Evolutionary conservation across 2,888 invertebrate species (phyloP), one percentile per base, ranked within the genome.

Genomic region (Chorisops tibialis): DNA sequence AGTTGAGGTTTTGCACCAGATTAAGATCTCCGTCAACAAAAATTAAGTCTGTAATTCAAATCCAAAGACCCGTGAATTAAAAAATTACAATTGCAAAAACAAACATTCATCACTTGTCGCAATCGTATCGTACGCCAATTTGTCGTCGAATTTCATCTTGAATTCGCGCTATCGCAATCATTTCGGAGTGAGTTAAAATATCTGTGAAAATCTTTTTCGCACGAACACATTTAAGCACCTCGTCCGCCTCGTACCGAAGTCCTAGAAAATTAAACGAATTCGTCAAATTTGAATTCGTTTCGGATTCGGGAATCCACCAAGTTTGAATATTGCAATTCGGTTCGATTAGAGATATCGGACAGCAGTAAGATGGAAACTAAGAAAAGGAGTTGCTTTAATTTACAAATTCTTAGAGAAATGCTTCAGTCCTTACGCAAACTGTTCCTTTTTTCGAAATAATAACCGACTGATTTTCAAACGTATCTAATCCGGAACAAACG

Each of bases 221-320:
- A 74, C 78, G 79, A 37, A 91, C 81, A 69, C 89, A 89, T 60
- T 83, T 79, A 68, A 86, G 82, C 52, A 86, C 89, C 76, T 89
- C 88, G 67, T 84, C 83, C 48, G 90, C 90, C 77, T 91, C 85
- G 72, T 88, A 91, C 64, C 82, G 79, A 35, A 91, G 79, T 1
- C 89, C 90, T 4, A 83, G 83, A 68, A 88, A 87, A 71, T 89
- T 89, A 4, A 83, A 83, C 68, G 88, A 87, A 71, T 89, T 89
- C 65, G 78, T 75, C 71, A 84, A 87, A 74, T 87, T 86, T 68
- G 83, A 82, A 62, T 81, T 59, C 39, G 47, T 79, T 59, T 81
- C 76, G 4, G 82, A 80, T 65, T 81, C 77, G 1, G 89, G 87
- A 49, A 89, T 72, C 19, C 83, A 77, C 80, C 83, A 84, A 66